phyloP scores from a whole-genome alignment of 1,140 invertebrate species.

The Augochlora pura region DNA sequence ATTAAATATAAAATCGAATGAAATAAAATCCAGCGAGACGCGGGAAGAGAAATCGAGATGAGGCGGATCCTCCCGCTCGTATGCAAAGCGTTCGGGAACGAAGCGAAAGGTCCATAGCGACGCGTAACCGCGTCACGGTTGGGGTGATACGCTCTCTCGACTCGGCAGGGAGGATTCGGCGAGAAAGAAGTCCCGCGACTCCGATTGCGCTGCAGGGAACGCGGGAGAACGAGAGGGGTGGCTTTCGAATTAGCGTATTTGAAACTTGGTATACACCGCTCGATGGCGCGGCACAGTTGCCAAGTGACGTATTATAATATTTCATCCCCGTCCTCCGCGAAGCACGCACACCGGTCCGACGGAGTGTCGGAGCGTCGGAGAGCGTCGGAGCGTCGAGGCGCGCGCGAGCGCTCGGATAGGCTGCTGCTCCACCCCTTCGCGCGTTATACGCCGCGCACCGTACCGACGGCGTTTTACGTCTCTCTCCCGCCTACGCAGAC shows the following conservation, averaged over 20 bases:
- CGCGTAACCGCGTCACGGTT: conserved; percentile 14
- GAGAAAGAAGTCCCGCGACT: conserved; percentile 55
- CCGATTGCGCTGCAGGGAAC: conserved; percentile 54
- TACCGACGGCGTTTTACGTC: conserved; percentile 59
- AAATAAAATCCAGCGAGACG: neutral
- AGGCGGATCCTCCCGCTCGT: neutral
- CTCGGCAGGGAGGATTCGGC: conserved; percentile 4
- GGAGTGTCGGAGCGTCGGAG: too few relatives aligned
- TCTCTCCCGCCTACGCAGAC: conserved; percentile 67
- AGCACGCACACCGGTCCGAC: conserved; percentile 21
- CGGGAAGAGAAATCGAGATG: too few relatives aligned
- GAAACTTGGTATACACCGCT: conserved; percentile 75
- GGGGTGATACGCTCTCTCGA: conserved; percentile 13
- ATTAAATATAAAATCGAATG: too few relatives aligned
- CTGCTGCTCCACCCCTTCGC: conserved; percentile 58
- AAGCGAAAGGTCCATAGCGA: neutral
- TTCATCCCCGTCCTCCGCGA: conserved; percentile 69
- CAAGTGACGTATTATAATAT: conserved; percentile 80
- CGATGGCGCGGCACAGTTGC: conserved; percentile 77
- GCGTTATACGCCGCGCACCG: conserved; percentile 43
- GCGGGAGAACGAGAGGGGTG: conserved; percentile 41
- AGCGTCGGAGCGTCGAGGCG: neutral
- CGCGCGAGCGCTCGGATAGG: conserved; percentile 14
- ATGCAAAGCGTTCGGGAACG: neutral
- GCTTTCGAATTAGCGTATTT: conserved; percentile 72